Percentiles rank a stretch among this genome's conserved stretches.
phyloP scores from a whole-genome alignment of 2,113 vertebrate genomes.

The Zosterops pallidus region DNA sequence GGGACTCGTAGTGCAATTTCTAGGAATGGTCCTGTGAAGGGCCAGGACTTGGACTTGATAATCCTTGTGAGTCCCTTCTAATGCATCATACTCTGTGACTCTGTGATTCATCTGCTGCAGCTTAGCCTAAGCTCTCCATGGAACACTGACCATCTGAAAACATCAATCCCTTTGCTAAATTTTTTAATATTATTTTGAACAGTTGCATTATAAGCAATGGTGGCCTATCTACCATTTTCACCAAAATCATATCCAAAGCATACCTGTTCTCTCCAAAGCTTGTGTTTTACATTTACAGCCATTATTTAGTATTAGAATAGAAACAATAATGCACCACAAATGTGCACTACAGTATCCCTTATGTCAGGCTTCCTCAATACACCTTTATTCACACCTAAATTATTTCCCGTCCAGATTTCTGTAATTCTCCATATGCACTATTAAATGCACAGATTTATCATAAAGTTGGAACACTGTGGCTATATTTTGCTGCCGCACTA shows the following conservation, averaged over 20 bases:
- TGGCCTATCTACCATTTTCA: not conserved
- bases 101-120: not conserved
- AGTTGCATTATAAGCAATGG: not conserved
- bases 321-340: not conserved
- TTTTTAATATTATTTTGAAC: not conserved
- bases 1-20: too few species aligned
- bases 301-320: not conserved
- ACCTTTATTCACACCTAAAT: not conserved
- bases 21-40: not conserved
- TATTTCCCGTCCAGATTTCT: not conserved
- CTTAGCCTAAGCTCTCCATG: not conserved
- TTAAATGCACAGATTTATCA: not conserved
- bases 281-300: not conserved
- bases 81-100: not conserved
- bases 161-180: not conserved
- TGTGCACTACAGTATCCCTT: not conserved
- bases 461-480: not conserved
- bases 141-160: not conserved
- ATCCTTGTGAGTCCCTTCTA: not conserved
- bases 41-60: not conserved
- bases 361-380: not conserved
- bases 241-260: not conserved
- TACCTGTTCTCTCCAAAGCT: not conserved
- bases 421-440: fast-evolving
- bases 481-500: not conserved